Conservation (phyloP, 2,888 invertebrate species). For the Volucella zonaria region DNA sequence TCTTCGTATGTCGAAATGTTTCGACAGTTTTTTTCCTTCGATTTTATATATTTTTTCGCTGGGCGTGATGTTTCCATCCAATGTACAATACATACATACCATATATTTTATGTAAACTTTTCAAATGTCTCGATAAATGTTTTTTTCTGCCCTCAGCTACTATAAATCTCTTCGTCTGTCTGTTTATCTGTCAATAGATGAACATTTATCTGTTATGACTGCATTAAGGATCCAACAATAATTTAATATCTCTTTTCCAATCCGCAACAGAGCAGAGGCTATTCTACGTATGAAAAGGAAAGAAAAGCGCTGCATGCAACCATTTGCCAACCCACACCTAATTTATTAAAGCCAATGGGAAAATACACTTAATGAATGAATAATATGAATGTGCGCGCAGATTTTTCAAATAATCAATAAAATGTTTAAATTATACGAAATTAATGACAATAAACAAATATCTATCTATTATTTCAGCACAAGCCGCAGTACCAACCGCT, state of each 20-base stretch:
- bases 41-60: conserved; percentile 34
- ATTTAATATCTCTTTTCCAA: conserved; percentile 44
- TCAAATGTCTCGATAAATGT: conserved; percentile 32
- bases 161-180: conserved; percentile 21
- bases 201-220: conserved; percentile 45
- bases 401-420: conserved; percentile 71
- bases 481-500: conserved; percentile 26
- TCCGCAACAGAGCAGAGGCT: not conserved
- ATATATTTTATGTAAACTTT: conserved; percentile 42
- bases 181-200: conserved; percentile 45
- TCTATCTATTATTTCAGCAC: conserved; percentile 65
- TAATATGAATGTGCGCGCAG: conserved; percentile 58
- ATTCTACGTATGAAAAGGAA: too few relatives aligned
- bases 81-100: not conserved
- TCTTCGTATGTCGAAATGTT: conserved; percentile 64
- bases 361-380: conserved; percentile 63
- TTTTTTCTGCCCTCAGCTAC: not conserved
- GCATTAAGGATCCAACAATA: conserved; percentile 32
- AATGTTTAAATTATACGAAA: conserved; percentile 73
- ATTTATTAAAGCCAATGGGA: conserved; percentile 48
- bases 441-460: conserved; percentile 66
- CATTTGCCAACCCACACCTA: conserved; percentile 42
- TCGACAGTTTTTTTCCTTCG: conserved; percentile 58
- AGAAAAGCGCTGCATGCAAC: conserved; percentile 6
- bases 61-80: conserved; percentile 30